Evolutionary conservation across 2,888 invertebrate genomes (phyloP).

Genomic region (Apamea sordens): DNA sequence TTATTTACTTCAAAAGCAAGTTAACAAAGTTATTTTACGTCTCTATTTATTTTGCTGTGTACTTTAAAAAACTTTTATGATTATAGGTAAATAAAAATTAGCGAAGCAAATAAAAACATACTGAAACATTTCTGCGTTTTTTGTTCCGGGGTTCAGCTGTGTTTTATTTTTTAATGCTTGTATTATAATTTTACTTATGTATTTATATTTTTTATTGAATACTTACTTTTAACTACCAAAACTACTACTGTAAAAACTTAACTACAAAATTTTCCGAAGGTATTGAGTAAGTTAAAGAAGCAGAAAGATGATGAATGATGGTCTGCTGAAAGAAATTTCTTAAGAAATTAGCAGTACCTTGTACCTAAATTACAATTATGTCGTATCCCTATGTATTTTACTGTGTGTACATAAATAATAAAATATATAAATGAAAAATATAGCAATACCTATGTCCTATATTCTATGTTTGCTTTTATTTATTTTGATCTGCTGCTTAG

Average conservation of each 20-base stretch:
- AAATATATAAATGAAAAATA: background rate
- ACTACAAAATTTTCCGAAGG: background rate
- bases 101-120: constrained; percentile 30
- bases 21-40: background rate
- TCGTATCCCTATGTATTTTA: background rate
- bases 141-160: background rate
- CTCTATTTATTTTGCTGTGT: background rate
- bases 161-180: constrained; percentile 5
- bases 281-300: background rate
- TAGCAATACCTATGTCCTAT: background rate
- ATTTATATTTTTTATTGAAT: background rate
- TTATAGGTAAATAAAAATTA: background rate
- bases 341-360: background rate
- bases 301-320: background rate
- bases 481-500: constrained; percentile 19
- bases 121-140: constrained; percentile 10
- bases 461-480: constrained; percentile 7
- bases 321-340: background rate
- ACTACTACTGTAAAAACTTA: background rate
- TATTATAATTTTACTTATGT: background rate
- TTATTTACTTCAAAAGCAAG: background rate
- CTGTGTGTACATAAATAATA: background rate
- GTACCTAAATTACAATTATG: background rate
- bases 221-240: background rate
- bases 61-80: background rate